phyloP scores from a whole-genome alignment of 2,888 invertebrate genomes.

The Lingula anatina region DNA sequence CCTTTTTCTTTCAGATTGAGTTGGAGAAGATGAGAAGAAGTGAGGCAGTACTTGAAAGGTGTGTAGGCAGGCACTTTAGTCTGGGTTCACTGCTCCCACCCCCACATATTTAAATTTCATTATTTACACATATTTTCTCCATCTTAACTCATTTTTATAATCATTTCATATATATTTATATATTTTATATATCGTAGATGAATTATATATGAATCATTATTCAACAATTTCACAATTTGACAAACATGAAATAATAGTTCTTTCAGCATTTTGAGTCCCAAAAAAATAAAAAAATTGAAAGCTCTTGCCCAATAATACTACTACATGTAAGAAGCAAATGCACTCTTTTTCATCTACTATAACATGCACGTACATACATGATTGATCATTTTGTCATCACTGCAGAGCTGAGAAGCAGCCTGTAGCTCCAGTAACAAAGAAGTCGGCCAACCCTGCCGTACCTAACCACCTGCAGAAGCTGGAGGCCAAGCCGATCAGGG shows the following conservation, averaged over 20 bases:
- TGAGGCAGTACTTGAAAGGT: conserved; percentile 19
- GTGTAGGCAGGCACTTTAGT: not conserved
- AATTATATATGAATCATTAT: too few species aligned
- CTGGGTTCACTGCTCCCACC: too few species aligned
- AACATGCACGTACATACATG: conserved; percentile 1
- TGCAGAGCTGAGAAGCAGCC: not conserved
- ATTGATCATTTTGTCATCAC: not conserved
- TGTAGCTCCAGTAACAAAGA: too few species aligned
- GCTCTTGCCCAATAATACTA: too few species aligned
- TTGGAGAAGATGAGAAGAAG: conserved; percentile 68
- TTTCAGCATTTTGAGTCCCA: too few species aligned
- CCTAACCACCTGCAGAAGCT: conserved; percentile 71
- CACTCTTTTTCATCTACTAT: not conserved
- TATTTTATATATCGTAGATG: too few species aligned
- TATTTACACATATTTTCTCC: not conserved
- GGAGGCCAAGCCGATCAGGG: conserved; percentile 56
- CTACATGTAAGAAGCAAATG: not conserved
- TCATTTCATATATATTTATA: not conserved
- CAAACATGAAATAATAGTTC: too few species aligned
- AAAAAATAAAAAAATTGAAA: too few species aligned
- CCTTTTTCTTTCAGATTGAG: conserved; percentile 58
- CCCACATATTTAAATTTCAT: too few species aligned
- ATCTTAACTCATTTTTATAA: not conserved
- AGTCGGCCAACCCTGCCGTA: conserved; percentile 40
- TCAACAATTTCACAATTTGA: too few species aligned